phyloP scores from a whole-genome alignment of 2,797 vertebrate species.

The Bufotes viridis region DNA sequence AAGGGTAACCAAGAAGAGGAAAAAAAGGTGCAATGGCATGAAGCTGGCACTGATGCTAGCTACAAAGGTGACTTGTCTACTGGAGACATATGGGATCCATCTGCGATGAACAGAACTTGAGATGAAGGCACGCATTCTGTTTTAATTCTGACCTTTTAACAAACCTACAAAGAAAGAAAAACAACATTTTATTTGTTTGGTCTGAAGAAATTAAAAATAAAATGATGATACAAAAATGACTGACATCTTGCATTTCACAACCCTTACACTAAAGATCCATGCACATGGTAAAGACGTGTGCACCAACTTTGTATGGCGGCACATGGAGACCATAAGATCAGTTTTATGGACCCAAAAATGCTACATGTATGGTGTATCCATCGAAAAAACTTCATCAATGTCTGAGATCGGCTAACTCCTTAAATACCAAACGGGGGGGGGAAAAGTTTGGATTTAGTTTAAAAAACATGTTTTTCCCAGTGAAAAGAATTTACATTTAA shows the following conservation, averaged over 20 bases:
- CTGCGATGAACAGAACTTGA: conserved; percentile 93
- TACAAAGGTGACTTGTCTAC: conserved; percentile 84
- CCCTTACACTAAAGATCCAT: background rate
- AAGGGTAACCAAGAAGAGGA: conserved; percentile 81
- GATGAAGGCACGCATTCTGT: conserved; percentile 99
- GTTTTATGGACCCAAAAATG: no score
- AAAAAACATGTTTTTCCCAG: no score
- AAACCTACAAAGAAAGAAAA: conserved; percentile 86
- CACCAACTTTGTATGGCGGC: no score
- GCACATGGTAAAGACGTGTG: background rate
- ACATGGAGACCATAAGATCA: no score
- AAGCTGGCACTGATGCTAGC: conserved; percentile 80
- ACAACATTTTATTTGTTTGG: background rate
- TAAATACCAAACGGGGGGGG: no score
- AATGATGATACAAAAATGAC: background rate
- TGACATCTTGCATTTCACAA: background rate
- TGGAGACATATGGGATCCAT: conserved; percentile 86
- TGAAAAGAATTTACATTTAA: background rate
- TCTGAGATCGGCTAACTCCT: no score
- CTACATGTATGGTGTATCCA: no score
- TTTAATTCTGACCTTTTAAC: conserved; percentile 89
- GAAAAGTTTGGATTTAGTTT: no score
- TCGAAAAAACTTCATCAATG: no score
- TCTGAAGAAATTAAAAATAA: background rate
- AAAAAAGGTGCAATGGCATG: conserved; percentile 82